Evolutionary conservation across 2,113 vertebrate species (phyloP).

Genomic region (Ascaphus truei): DNA sequence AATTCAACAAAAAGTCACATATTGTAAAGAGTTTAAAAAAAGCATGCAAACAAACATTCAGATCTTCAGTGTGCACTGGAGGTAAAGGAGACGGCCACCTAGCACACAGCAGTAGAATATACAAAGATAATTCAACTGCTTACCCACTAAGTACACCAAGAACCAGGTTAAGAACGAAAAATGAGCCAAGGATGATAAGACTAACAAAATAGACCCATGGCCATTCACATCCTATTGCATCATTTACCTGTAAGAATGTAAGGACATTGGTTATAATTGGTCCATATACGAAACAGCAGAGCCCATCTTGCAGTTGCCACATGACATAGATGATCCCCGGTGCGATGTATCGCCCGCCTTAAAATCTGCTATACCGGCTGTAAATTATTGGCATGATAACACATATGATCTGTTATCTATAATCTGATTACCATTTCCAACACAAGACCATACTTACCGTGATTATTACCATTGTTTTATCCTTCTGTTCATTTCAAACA

Average conservation of each 20-base stretch:
- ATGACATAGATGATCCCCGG: conserved; percentile 52
- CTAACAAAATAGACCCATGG: conserved; percentile 99
- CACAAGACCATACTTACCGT: too few species aligned
- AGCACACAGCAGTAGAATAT: conserved; percentile 53
- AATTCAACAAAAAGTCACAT: conserved; percentile 62
- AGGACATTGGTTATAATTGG: conserved; percentile 72
- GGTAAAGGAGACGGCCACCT: conserved; percentile 56
- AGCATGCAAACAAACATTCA: too few species aligned
- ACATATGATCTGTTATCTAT: too few species aligned
- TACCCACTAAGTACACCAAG: conserved; percentile 99
- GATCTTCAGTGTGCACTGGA: conserved; percentile 47
- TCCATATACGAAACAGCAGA: conserved; percentile 59
- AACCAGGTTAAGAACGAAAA: conserved; percentile 99
- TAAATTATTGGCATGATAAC: too few species aligned
- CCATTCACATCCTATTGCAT: conserved; percentile 93
- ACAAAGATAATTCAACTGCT: conserved; percentile 71
- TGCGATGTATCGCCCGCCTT: too few species aligned
- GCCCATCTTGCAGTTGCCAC: conserved; percentile 61
- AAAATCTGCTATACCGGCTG: too few species aligned
- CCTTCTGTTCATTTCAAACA: too few species aligned
- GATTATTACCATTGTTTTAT: too few species aligned
- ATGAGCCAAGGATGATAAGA: conserved; percentile 98
- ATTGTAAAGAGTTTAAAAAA: conserved; percentile 60
- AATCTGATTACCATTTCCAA: too few species aligned
- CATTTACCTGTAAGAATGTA: conserved; percentile 85